These are phyloP conservation scores for Drosophila formosana DNA, from an alignment of 2,888 invertebrate genomes.

Conservation along the genomic window DNA sequence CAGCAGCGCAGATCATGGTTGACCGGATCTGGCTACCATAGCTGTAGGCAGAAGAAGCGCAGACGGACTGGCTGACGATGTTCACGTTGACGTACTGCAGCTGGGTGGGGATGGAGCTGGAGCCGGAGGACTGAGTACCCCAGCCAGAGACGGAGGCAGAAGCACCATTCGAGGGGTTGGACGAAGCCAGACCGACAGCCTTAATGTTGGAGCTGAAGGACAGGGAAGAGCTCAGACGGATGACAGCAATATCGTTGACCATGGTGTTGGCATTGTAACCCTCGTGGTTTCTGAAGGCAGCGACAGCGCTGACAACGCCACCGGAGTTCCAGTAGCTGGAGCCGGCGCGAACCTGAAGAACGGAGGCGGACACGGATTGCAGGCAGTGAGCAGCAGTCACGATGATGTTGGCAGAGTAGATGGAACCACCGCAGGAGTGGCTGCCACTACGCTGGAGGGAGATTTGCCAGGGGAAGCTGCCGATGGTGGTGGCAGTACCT, in stretches of 20 bases:
- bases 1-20: slow-evolving; percentile 72
- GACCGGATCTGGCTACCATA: slow-evolving; percentile 51
- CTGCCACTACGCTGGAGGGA: slow-evolving; percentile 81
- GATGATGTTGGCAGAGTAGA: slow-evolving; percentile 85
- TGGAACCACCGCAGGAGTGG: slow-evolving; percentile 87
- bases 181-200: slow-evolving; percentile 83
- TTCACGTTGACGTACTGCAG: slow-evolving; percentile 85
- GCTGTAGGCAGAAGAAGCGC: slow-evolving; percentile 83
- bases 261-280: slow-evolving; percentile 84
- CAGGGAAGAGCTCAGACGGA: slow-evolving; percentile 86
- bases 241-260: slow-evolving; percentile 87
- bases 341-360: slow-evolving; percentile 86
- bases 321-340: slow-evolving; percentile 84
- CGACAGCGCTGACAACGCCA: slow-evolving; percentile 60
- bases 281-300: slow-evolving; percentile 60
- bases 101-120: slow-evolving; percentile 72
- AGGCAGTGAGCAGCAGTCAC: slow-evolving; percentile 88
- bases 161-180: slow-evolving; percentile 56
- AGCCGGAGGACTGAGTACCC: slow-evolving; percentile 68
- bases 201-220: slow-evolving; percentile 82
- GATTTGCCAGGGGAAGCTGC: slow-evolving; percentile 75
- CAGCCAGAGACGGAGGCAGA: slow-evolving; percentile 64
- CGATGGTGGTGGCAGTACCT: slow-evolving; percentile 68
- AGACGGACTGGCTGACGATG: slow-evolving; percentile 83
- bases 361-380: slow-evolving; percentile 64